Evolutionary conservation across 1,140 invertebrate genomes (phyloP).

Genomic region (Oryctes rhinoceros): DNA sequence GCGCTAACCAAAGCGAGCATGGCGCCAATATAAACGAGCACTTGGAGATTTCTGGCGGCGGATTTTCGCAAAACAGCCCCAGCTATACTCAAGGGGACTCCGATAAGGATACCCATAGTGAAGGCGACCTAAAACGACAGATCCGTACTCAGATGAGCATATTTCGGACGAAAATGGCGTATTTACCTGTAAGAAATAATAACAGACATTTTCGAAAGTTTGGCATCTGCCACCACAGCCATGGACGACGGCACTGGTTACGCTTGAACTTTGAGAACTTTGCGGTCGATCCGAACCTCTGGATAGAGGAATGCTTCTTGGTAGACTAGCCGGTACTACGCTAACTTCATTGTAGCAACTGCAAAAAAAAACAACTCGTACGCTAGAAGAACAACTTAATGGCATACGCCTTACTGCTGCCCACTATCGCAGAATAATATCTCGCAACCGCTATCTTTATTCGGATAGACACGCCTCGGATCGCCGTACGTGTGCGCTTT

Average conservation of each 20-base stretch:
- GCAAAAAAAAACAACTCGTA: neutral
- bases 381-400: neutral
- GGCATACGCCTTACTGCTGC: neutral
- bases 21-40: slow-evolving; percentile 70
- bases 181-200: slow-evolving; percentile 69
- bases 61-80: slow-evolving; percentile 67
- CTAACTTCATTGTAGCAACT: slow-evolving; percentile 27
- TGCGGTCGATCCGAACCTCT: slow-evolving; percentile 53
- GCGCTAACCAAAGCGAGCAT: slow-evolving; percentile 68
- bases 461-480: slow-evolving; percentile 51
- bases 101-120: slow-evolving; percentile 69
- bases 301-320: slow-evolving; percentile 15
- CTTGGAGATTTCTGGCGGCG: slow-evolving; percentile 67
- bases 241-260: slow-evolving; percentile 62
- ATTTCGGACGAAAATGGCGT: neutral
- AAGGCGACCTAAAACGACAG: slow-evolving; percentile 64
- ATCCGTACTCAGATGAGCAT: neutral
- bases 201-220: slow-evolving; percentile 72
- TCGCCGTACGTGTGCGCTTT: slow-evolving; percentile 42
- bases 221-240: slow-evolving; percentile 72
- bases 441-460: slow-evolving; percentile 43
- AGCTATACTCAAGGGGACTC: slow-evolving; percentile 69
- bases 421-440: slow-evolving; percentile 29
- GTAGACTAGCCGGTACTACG: slow-evolving; percentile 25
- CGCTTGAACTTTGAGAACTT: slow-evolving; percentile 55